Evolutionary conservation across 2,888 invertebrate species (phyloP).

Genomic region (Automeris io): DNA sequence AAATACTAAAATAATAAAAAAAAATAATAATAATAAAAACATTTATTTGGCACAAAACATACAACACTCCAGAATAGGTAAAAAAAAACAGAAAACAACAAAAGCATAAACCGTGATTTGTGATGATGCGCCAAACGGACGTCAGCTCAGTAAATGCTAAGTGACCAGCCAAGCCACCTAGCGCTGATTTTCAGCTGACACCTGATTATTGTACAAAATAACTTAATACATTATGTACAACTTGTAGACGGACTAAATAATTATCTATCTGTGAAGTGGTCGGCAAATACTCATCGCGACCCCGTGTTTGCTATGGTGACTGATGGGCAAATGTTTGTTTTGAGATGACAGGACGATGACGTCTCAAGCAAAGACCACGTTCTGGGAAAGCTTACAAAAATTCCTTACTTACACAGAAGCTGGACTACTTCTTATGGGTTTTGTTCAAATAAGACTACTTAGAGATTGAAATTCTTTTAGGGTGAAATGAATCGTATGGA

Average conservation of each 20-base stretch:
- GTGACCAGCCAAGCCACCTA: no score
- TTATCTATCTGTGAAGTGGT: slow-evolving; percentile 71
- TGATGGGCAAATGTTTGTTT: slow-evolving; percentile 54
- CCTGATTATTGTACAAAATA: no score
- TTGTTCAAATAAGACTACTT: slow-evolving; percentile 20
- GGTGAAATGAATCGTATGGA: no score
- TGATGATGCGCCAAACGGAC: no score
- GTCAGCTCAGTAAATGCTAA: no score
- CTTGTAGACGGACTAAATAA: slow-evolving; percentile 50
- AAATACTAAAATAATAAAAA: no score
- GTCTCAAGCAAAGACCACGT: slow-evolving; percentile 55
- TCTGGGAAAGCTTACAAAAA: slow-evolving; percentile 58
- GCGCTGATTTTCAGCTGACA: no score
- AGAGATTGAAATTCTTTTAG: slow-evolving; percentile 3
- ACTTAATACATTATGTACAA: slow-evolving; percentile 4
- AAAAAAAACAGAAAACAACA: no score
- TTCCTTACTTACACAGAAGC: slow-evolving; percentile 43
- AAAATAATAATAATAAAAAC: no score
- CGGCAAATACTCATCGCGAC: slow-evolving; percentile 54
- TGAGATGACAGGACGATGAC: slow-evolving; percentile 57
- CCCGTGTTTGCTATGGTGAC: slow-evolving; percentile 44
- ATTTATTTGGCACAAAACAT: no score
- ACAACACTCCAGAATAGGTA: no score
- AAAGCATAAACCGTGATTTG: no score
- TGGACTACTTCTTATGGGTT: slow-evolving; percentile 36